Evolutionary conservation across 2,797 vertebrate genomes (phyloP).

Genomic region (Dryobates pubescens): DNA sequence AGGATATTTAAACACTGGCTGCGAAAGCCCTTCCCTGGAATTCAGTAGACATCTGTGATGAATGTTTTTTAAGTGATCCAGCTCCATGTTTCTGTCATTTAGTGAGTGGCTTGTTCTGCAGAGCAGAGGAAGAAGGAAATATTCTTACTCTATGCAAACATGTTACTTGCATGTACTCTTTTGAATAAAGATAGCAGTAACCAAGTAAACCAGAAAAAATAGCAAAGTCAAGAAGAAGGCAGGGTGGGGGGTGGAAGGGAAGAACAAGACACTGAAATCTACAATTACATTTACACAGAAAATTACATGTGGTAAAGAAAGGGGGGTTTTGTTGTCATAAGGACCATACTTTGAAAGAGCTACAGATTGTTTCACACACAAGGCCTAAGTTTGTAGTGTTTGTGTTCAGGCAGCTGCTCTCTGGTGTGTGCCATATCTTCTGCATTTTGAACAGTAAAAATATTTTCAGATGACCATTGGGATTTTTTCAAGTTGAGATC

Average conservation of each 20-base stretch:
- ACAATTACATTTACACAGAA: neutral
- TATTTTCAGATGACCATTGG: neutral
- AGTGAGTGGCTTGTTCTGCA: neutral
- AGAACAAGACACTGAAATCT: neutral
- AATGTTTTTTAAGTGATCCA: neutral
- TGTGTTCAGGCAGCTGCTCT: neutral
- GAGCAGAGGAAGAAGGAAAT: slow-evolving; percentile 8
- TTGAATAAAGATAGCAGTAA: neutral
- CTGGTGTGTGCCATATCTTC: neutral
- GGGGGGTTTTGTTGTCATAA: neutral
- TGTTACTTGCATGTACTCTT: neutral
- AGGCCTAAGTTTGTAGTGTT: neutral
- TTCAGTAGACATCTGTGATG: neutral
- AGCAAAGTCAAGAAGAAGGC: neutral
- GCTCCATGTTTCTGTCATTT: neutral
- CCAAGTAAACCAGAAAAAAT: slow-evolving; percentile 11
- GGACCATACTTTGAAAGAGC: neutral
- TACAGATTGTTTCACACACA: neutral
- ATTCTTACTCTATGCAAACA: slow-evolving; percentile 23
- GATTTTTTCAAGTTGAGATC: fast-evolving
- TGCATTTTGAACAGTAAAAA: neutral
- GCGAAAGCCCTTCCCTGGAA: neutral
- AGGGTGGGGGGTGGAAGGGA: neutral
- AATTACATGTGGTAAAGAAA: neutral
- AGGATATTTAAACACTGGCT: neutral